phyloP scores from a whole-genome alignment of 2,797 vertebrate species.

The Hydrophis major region DNA sequence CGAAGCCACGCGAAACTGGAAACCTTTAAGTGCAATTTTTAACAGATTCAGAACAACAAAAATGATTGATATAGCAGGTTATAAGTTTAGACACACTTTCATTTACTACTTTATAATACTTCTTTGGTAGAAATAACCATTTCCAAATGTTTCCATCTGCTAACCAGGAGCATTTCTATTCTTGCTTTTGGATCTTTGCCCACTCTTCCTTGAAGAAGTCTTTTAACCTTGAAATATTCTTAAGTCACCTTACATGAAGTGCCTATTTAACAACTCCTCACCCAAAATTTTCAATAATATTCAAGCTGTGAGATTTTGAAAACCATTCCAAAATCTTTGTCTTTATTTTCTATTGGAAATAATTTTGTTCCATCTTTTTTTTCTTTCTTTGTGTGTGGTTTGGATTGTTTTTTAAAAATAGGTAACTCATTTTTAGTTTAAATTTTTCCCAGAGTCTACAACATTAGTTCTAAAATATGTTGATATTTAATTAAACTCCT shows the following conservation, averaged over 20 bases:
- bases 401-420: not conserved
- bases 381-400: not conserved
- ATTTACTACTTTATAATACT: not conserved
- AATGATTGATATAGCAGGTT: not conserved
- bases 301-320: not conserved
- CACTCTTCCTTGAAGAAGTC: not conserved
- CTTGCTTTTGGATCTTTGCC: not conserved
- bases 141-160: not conserved
- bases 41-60: not conserved
- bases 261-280: not conserved
- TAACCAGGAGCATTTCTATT: not conserved
- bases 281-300: not conserved
- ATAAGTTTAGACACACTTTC: not conserved
- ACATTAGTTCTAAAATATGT: not conserved
- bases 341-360: not conserved
- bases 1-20: no score
- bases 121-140: not conserved
- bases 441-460: not conserved
- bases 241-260: not conserved
- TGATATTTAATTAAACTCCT: not conserved
- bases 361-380: not conserved
- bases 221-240: not conserved
- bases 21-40: not conserved
- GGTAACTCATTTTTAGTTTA: not conserved
- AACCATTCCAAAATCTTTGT: not conserved